phyloP scores from a whole-genome alignment of 2,113 vertebrate genomes.

The Rhineura floridana region DNA sequence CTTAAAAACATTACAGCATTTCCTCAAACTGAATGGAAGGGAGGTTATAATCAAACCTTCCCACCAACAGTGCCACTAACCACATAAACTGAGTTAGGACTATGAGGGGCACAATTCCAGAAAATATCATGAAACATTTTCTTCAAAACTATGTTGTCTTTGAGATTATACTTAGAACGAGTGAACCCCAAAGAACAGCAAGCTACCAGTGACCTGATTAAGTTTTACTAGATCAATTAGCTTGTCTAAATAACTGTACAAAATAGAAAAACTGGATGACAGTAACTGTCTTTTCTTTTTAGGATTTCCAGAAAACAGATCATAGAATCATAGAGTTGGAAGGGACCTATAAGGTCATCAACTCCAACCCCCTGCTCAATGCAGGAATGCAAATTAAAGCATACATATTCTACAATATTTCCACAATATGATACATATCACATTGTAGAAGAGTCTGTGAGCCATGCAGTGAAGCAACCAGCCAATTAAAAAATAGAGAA shows the following conservation, averaged over 20 bases:
- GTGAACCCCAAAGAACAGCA: not conserved
- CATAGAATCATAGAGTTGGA: too few species aligned
- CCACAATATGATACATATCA: too few species aligned
- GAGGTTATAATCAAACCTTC: conserved; percentile 3
- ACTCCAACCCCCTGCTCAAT: too few species aligned
- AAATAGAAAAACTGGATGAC: not conserved
- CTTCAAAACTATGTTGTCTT: not conserved
- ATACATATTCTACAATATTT: too few species aligned
- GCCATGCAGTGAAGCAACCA: not conserved
- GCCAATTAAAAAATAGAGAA: not conserved
- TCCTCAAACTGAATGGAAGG: not conserved
- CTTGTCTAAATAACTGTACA: not conserved
- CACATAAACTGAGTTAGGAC: not conserved
- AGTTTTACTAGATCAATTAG: not conserved
- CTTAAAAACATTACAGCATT: not conserved
- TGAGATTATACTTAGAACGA: not conserved
- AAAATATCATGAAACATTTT: not conserved
- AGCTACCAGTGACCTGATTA: not conserved
- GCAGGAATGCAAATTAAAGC: too few species aligned
- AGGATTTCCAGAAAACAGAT: not conserved
- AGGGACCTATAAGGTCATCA: too few species aligned
- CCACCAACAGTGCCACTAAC: not conserved
- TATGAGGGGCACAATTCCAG: not conserved
- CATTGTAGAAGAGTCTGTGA: not conserved
- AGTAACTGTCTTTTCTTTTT: too few species aligned